Conservation (phyloP, 1,140 invertebrate genomes). For the Carposina sasakii region DNA sequence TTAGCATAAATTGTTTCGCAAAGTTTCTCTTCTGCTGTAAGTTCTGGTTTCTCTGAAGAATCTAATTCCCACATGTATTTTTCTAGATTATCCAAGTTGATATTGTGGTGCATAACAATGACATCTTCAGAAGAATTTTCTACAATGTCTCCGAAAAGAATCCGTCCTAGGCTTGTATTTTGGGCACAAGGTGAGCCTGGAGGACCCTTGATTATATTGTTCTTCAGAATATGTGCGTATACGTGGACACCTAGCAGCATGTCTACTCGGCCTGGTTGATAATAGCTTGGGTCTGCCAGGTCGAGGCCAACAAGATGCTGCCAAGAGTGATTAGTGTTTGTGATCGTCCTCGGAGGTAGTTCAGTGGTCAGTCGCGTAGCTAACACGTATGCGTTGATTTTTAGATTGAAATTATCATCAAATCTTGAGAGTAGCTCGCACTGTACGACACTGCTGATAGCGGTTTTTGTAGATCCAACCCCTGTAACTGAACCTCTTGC, state of each 20-base stretch:
- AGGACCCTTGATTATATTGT: background rate
- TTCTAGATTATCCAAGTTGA: conserved; percentile 2
- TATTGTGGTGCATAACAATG: background rate
- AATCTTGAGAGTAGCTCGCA: conserved; percentile 21
- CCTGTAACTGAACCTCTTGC: conserved; percentile 14
- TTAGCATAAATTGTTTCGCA: too few relatives aligned
- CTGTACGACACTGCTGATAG: conserved; percentile 9
- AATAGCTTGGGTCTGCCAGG: background rate
- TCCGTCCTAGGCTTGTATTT: background rate
- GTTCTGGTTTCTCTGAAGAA: background rate
- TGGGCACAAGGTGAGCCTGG: conserved; percentile 2
- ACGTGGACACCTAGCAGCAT: conserved; percentile 6
- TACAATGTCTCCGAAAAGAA: background rate
- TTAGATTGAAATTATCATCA: conserved; percentile 14
- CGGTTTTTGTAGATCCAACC: background rate
- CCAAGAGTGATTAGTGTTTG: conserved; percentile 19
- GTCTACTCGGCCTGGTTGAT: background rate
- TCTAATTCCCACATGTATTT: conserved; percentile 8
- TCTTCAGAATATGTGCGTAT: background rate
- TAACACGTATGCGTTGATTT: conserved; percentile 24
- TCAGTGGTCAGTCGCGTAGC: conserved; percentile 29
- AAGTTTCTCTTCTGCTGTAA: background rate
- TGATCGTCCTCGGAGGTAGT: conserved; percentile 22
- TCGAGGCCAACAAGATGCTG: conserved; percentile 7
- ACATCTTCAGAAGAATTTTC: background rate